Evolutionary conservation across 2,797 vertebrate genomes (phyloP), one percentile per base, ranked within the genome.

Genomic region (Antennarius maculatus): DNA sequence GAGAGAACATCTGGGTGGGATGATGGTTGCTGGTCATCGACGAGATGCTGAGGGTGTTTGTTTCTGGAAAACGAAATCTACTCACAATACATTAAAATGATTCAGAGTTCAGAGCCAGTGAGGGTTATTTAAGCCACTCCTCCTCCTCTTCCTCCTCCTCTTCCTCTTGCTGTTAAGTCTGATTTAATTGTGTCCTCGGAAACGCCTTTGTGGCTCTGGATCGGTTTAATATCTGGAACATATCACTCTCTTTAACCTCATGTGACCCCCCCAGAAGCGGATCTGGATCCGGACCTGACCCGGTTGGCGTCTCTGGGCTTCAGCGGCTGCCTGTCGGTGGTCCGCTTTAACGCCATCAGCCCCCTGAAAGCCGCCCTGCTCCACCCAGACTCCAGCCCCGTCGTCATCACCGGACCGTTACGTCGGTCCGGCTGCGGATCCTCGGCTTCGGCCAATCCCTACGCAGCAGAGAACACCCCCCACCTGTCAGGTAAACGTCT

Each of bases 361-460:
- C 97, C 96, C 23, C 89, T 99, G 86, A 99, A 98, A 76, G 93
- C 94, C 0, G 95, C 95, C 1, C 87, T 98, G 71, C 88, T 94
- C 10, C 91, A 94, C 63, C 88, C 92, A 0, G 88, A 86, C 82
- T 88, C 87, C 61, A 92, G 92, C 70, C 91, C 94, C 0, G 72
- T 97, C 64, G 74, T 79, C 27, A 69, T 97, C 69, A 93, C 84
- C 0, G 97, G 97, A 17, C 91, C 88, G 34, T 72, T 97, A 47
- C 82, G 80, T 0, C 94, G 90, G 78, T 98, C 96, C 78, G 94
- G 31, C 86, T 99, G 97, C 28, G 93, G 95, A 28, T 87, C 93
- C 28, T 87, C 92, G 12, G 84, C 91, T 15, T 91, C 89, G 52
- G 79, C 91, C 28, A 94, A 95, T 72, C 93, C 95, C 51, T 90